These are phyloP conservation scores for Schizopygopsis malacanthus DNA, from an alignment of 2,797 vertebrate species.

Conservation along the genomic window DNA sequence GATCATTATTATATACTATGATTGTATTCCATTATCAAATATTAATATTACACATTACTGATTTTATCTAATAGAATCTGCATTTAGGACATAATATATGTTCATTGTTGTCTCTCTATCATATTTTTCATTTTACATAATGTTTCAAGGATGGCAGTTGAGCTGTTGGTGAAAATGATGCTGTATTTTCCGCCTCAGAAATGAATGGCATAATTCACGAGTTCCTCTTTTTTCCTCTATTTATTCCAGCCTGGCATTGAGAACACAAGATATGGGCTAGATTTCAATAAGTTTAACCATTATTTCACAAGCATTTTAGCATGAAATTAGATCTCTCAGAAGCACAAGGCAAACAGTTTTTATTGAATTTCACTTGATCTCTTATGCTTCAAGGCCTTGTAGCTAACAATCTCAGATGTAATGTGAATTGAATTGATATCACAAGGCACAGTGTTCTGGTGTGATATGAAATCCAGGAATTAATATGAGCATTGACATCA, in stretches of 20 bases:
- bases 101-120: background rate
- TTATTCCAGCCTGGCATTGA: slow-evolving; percentile 44
- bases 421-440: slow-evolving; percentile 70
- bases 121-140: background rate
- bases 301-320: slow-evolving; percentile 78
- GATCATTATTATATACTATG: background rate
- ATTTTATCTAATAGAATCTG: background rate
- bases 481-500: slow-evolving; percentile 57
- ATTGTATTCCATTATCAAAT: background rate
- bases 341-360: slow-evolving; percentile 68
- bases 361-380: slow-evolving; percentile 73
- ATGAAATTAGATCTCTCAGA: slow-evolving; percentile 77
- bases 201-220: background rate
- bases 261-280: slow-evolving; percentile 62
- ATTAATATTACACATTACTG: background rate
- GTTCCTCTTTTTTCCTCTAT: background rate
- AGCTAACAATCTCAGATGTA: slow-evolving; percentile 68
- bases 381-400: slow-evolving; percentile 56
- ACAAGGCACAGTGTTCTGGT: slow-evolving; percentile 65
- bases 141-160: background rate
- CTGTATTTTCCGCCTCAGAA: background rate
- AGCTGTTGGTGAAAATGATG: background rate
- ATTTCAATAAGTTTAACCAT: slow-evolving; percentile 70
- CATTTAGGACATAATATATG: background rate
- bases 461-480: slow-evolving; percentile 73